Evolutionary conservation across 2,113 vertebrate genomes (phyloP), one percentile per base, ranked within the genome.

Genomic region (Microcebus ravelobensis): DNA sequence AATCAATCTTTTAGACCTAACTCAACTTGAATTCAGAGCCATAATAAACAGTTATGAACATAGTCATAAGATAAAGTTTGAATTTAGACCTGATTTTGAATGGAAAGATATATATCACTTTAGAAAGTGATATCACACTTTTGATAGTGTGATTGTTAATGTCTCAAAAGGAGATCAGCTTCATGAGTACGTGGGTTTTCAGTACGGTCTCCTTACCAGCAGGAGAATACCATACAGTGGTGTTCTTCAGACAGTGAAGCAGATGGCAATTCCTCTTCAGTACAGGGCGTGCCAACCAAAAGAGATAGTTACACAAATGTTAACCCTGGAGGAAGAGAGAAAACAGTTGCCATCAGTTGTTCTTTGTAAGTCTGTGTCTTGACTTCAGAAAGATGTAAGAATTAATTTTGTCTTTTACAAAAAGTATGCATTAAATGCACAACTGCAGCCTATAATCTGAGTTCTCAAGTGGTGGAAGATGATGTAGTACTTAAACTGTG

Each of bases 251-350:
- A 97, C 96, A 97, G 96, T 89, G 93, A 97, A 98, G 98, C 98
- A 98, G 98, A 98, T 98, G 98, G 97, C 98, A 97, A 92, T 88
- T 97, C 96, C 96, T 98, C 95, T 96, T 98, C 97, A 98, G 96
- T 90, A 74, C 95, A 93, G 97, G 89, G 96, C 73, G 94, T 97
- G 98, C 97, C 98, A 97, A 96, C 96, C 88, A 71, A 97, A 91
- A 96, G 96, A 98, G 97, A 97, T 96, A 98, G 96, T 95, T 95
- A 87, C 96, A 96, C 90, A 97, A 98, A 94, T 96, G 97, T 96
- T 97, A 98, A 96, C 96, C 96, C 97, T 92, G 67, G 67, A 97
- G 98, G 98, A 98, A 97, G 63, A 0, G 96, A 97, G 42, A 2
- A 57, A 94, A 90, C 84, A 87, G 18, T 91, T 67, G 82, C 95